phyloP scores from a whole-genome alignment of 2,113 vertebrate genomes.

The Beaufortia kweichowensis region DNA sequence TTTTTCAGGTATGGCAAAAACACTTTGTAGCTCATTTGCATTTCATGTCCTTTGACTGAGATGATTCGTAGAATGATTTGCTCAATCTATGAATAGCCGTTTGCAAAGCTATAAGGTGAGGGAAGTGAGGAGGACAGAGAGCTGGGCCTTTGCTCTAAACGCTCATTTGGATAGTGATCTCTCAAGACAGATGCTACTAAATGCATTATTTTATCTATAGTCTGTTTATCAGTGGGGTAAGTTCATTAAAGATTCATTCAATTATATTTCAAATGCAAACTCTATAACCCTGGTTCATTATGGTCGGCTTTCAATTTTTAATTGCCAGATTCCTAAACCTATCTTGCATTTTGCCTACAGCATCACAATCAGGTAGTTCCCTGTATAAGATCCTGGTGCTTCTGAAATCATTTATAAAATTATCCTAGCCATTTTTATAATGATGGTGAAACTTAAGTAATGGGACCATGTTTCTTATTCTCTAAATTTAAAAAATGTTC shows the following conservation, averaged over 20 bases:
- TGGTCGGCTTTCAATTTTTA: background rate
- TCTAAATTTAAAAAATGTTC: too few species aligned
- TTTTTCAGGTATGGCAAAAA: too few species aligned
- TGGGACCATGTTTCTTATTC: too few species aligned
- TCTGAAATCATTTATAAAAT: background rate
- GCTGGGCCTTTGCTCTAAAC: background rate
- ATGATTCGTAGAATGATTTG: background rate
- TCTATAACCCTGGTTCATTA: background rate
- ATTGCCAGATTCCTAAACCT: background rate
- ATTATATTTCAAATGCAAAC: constrained; percentile 15
- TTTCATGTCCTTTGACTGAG: constrained; percentile 10
- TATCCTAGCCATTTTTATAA: background rate
- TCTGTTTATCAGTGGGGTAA: background rate
- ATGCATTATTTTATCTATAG: background rate
- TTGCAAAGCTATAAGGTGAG: background rate
- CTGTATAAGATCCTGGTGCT: background rate
- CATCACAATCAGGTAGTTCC: background rate
- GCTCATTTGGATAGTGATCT: background rate
- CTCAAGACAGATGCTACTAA: background rate
- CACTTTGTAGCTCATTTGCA: background rate
- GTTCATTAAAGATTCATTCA: constrained; percentile 2
- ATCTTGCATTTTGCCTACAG: background rate
- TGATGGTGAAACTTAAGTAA: background rate
- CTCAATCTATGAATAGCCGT: constrained; percentile 2
- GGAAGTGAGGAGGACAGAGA: background rate